Conservation (phyloP, 92 coral and sea anemone genomes). For the Paragorgia papillata region DNA sequence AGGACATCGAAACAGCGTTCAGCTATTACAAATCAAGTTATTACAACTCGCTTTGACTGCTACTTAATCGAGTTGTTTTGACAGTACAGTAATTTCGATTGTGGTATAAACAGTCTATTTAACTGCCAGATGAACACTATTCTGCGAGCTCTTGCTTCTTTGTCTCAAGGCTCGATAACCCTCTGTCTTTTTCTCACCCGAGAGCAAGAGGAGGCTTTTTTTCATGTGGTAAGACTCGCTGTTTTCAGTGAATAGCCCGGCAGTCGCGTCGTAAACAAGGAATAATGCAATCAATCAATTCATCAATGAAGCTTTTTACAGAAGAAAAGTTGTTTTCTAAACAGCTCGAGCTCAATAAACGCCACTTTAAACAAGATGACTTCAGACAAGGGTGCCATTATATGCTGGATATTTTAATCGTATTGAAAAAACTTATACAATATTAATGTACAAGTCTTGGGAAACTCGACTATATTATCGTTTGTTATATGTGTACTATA, state of each 20-base stretch:
- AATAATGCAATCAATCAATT: slow-evolving; percentile 23
- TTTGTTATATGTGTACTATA: no score
- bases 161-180: neutral
- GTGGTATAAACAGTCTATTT: slow-evolving; percentile 29
- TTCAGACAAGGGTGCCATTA: neutral
- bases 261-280: slow-evolving; percentile 25
- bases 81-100: slow-evolving; percentile 7
- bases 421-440: neutral
- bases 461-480: neutral
- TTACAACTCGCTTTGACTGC: neutral
- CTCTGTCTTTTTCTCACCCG: slow-evolving; percentile 8
- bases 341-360: slow-evolving; percentile 12
- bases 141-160: neutral
- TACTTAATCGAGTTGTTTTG: slow-evolving; percentile 2
- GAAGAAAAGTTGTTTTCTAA: no score
- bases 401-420: no score
- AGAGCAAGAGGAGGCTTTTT: neutral
- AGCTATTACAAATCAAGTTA: neutral
- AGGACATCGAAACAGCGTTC: neutral
- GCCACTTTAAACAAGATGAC: neutral
- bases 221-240: neutral
- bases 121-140: neutral
- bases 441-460: neutral
- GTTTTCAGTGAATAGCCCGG: slow-evolving; percentile 25
- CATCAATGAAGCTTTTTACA: neutral